Evolutionary conservation across 2,113 vertebrate species (phyloP), one percentile per base, ranked within the genome.

Genomic region (Cavia aperea): DNA sequence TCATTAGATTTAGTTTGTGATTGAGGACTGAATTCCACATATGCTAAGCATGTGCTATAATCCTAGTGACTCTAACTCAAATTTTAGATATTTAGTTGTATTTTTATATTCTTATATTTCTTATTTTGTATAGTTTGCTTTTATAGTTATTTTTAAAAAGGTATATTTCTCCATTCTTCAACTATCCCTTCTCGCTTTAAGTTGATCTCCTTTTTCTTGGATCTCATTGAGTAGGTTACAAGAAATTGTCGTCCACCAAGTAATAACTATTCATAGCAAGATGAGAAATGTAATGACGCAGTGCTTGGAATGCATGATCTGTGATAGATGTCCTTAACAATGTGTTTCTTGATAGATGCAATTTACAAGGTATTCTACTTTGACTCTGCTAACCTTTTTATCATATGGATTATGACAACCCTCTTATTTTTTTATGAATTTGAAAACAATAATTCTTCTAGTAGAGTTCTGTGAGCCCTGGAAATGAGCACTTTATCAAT

Each of bases 401-500:
- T 89, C 62, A n/a, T 66, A n/a, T 31, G 31, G 33, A 87, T 24
- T 85, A 70, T 88, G 86, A 60, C 63, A 92, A 29, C 31, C 0
- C 1, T 84, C 73, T 94, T 83, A 56, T 46, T 88, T 92, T 92
- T 83, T 93, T 88, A 95, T 95, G 81, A 96, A 93, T 94, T 83
- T 73, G 54, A 85, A 95, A 94, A 89, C 56, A 96, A 33, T 82
- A 78, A 93, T 92, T 95, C 82, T 90, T 94, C 31, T 29, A 73
- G 56, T 29, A 85, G 86, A 84, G 23, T 14, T 95, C 54, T 85
- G 16, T 87, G 51, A 93, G 49, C 19, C 19, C 24, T 78, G 60
- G 49, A 93, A 84, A 54, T 89, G 56, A 92, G 43, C 77, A 89
- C 81, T 96, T 95, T 87, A 94, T 96, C 93, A 93, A 89, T 94